Evolutionary conservation across 2,888 invertebrate genomes (phyloP).

Genomic region (Cantharis rufa): DNA sequence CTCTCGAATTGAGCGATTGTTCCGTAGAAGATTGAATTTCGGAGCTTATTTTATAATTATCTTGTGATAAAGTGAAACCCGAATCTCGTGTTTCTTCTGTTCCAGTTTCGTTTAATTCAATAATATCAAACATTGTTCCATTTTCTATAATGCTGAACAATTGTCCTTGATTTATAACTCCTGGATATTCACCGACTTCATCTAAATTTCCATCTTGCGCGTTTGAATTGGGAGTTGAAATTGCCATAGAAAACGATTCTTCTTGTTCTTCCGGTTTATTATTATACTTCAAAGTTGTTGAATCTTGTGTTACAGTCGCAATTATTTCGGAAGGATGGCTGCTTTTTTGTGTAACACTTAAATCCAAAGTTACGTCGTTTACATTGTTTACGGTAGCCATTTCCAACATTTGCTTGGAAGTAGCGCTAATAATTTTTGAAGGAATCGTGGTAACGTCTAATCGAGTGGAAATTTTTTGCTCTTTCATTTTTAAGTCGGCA

Average conservation of each 20-base stretch:
- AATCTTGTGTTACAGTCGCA: constrained; percentile 25
- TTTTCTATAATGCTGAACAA: constrained; percentile 55
- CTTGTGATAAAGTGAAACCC: constrained; percentile 22
- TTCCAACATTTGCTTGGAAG: constrained; percentile 3
- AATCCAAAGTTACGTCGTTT: constrained; percentile 34
- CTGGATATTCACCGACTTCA: constrained; percentile 48
- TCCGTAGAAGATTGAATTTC: constrained; percentile 9
- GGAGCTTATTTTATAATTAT: constrained; percentile 13
- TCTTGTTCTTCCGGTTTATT: constrained; percentile 33
- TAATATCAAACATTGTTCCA: constrained; percentile 54
- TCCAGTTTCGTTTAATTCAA: constrained; percentile 52
- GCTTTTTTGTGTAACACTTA: constrained; percentile 29
- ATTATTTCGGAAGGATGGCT: constrained; percentile 31
- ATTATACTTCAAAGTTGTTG: constrained; percentile 30
- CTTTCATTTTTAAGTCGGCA: constrained; percentile 18
- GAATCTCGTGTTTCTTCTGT: constrained; percentile 38
- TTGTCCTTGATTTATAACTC: constrained; percentile 54
- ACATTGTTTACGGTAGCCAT: constrained; percentile 30
- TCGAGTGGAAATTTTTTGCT: constrained; percentile 1
- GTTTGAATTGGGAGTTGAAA: constrained; percentile 35
- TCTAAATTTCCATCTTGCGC: constrained; percentile 28
- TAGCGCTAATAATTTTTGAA: constrained; percentile 8
- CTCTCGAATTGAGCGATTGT: constrained; percentile 17
- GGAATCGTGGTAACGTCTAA: constrained; percentile 14
- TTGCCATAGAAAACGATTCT: constrained; percentile 29